Conservation (phyloP, 1,140 invertebrate genomes). For the Eriosoma lanigerum region DNA sequence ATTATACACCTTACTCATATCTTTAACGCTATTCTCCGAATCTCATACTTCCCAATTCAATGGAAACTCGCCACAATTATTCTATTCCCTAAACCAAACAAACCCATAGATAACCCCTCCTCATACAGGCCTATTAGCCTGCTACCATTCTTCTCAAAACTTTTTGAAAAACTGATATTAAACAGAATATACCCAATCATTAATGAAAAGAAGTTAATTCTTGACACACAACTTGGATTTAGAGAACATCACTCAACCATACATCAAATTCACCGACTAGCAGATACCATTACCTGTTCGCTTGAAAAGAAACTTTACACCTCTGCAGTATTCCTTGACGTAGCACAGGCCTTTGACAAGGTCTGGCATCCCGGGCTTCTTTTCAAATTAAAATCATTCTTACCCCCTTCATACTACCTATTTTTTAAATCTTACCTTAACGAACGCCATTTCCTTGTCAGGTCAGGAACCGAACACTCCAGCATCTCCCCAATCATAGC, state of each 20-base stretch:
- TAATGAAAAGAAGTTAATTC: slow-evolving; percentile 53
- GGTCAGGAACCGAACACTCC: no score
- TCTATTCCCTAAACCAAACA: slow-evolving; percentile 56
- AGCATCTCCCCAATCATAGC: no score
- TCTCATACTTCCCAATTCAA: slow-evolving; percentile 42
- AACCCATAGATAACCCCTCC: slow-evolving; percentile 54
- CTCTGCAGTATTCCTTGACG: slow-evolving; percentile 53
- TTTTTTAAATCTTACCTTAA: neutral
- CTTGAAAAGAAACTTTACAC: slow-evolving; percentile 53
- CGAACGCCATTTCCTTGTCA: neutral
- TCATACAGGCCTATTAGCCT: slow-evolving; percentile 58
- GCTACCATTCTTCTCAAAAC: slow-evolving; percentile 56
- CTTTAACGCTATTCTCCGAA: slow-evolving; percentile 32
- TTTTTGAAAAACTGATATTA: slow-evolving; percentile 57
- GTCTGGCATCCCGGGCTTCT: slow-evolving; percentile 57
- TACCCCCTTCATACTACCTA: neutral
- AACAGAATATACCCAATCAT: slow-evolving; percentile 53
- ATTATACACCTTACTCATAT: slow-evolving; percentile 15
- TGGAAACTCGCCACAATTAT: slow-evolving; percentile 58
- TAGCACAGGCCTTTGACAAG: slow-evolving; percentile 56
- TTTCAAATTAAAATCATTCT: slow-evolving; percentile 33
- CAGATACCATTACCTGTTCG: no score
- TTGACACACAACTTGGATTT: slow-evolving; percentile 58
- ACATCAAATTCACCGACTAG: slow-evolving; percentile 55
- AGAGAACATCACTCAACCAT: slow-evolving; percentile 55